These are phyloP conservation scores for Agrochola lota DNA, from an alignment of 2,888 invertebrate genomes.

Conservation along the genomic window DNA sequence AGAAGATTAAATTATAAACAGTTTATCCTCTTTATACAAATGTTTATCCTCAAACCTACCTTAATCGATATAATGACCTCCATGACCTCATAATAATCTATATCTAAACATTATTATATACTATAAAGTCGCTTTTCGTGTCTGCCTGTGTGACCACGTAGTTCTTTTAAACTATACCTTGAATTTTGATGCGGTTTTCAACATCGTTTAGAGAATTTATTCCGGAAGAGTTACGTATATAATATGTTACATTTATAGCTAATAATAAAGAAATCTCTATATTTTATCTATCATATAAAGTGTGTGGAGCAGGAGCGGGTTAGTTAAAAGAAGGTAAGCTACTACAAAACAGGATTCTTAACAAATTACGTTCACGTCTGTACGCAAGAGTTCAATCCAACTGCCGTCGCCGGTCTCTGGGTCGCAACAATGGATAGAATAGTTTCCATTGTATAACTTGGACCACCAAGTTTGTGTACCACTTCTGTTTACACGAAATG, in stretches of 20 bases:
- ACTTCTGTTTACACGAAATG: constrained; percentile 71
- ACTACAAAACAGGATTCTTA: constrained; percentile 2
- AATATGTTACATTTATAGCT: too few relatives aligned
- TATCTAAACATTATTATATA: too few relatives aligned
- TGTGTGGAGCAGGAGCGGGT: too few relatives aligned
- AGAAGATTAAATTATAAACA: background rate
- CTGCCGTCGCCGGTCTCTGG: constrained; percentile 33
- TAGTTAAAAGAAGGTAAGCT: background rate
- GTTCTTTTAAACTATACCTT: too few relatives aligned
- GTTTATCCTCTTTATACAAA: background rate
- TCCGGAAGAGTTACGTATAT: too few relatives aligned
- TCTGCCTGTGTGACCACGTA: too few relatives aligned
- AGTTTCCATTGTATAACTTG: constrained; percentile 71
- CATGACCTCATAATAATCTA: background rate
- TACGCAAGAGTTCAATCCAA: constrained; percentile 53
- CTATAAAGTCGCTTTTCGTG: too few relatives aligned
- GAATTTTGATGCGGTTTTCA: too few relatives aligned
- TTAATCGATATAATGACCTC: background rate
- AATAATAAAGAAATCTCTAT: too few relatives aligned
- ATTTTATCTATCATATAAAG: too few relatives aligned
- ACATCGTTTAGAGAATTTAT: too few relatives aligned
- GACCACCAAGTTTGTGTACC: constrained; percentile 60
- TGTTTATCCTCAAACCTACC: too few relatives aligned
- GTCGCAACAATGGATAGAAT: constrained; percentile 64
- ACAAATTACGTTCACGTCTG: constrained; percentile 38